A percentile compares a stretch with the other conserved stretches of the same genome.
These are phyloP conservation scores for Leptinotarsa tumamoca DNA, from an alignment of 2,888 invertebrate genomes.

Conservation along the genomic window DNA sequence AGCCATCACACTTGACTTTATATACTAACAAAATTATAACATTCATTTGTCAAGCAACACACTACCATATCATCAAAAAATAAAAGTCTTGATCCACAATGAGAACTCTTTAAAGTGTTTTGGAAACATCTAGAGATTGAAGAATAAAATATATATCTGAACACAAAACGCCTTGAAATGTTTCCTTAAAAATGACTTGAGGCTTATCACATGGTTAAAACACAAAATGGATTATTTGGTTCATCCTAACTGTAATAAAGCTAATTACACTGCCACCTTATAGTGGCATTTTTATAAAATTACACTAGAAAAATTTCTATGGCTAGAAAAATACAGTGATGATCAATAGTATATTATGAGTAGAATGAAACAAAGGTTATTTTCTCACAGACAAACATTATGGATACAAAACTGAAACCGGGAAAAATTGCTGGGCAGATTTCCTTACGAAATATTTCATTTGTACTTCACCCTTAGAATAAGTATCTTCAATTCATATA, in stretches of 20 bases:
- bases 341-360: conserved; percentile 9
- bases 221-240: conserved; percentile 22
- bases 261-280: conserved; percentile 19
- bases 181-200: conserved; percentile 3
- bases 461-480: neutral
- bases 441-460: conserved; percentile 1
- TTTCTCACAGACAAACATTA: conserved; percentile 15
- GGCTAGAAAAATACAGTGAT: conserved; percentile 28
- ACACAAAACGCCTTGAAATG: conserved; percentile 12
- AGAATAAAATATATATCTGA: neutral
- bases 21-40: conserved; percentile 6
- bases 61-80: conserved; percentile 12
- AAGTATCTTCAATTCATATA: neutral
- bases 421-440: neutral
- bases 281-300: conserved; percentile 21
- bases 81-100: neutral
- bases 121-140: conserved; percentile 6
- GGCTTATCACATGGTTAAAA: conserved; percentile 24
- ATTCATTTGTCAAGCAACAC: conserved; percentile 2
- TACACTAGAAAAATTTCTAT: conserved; percentile 21
- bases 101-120: neutral
- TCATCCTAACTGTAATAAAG: conserved; percentile 22
- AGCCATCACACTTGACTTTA: conserved; percentile 16
- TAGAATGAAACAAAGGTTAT: conserved; percentile 1
- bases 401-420: neutral